Conservation (phyloP, 2,888 invertebrate species). For the Thymelicus lineola region DNA sequence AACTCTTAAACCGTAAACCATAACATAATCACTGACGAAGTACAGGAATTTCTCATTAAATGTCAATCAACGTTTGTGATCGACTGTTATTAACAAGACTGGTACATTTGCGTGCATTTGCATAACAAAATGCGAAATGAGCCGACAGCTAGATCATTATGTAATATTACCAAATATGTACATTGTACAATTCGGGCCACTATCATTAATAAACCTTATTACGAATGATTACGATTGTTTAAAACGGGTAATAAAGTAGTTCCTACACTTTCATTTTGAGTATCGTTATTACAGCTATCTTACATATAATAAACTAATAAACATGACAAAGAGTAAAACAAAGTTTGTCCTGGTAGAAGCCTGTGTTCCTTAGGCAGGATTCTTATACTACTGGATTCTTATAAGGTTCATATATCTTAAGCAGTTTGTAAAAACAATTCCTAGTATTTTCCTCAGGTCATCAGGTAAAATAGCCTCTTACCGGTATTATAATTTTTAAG, state of each 20-base stretch:
- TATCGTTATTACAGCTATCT: neutral
- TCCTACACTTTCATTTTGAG: slow-evolving; percentile 3
- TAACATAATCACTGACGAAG: neutral
- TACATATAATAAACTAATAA: neutral
- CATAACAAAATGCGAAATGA: neutral
- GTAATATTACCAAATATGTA: slow-evolving; percentile 1
- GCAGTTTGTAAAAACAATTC: no score
- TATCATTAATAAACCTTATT: slow-evolving; percentile 1
- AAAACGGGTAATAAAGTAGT: neutral
- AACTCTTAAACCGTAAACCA: no score
- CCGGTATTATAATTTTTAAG: no score
- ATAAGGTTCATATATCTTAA: no score
- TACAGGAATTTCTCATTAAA: neutral
- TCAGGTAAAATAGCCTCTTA: no score
- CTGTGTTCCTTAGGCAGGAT: no score
- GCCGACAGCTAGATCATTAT: neutral
- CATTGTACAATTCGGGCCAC: slow-evolving; percentile 7
- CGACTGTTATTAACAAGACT: neutral
- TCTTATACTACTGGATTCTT: no score
- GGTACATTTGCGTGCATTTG: neutral
- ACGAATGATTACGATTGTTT: slow-evolving; percentile 5
- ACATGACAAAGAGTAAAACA: no score
- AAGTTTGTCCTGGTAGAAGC: no score
- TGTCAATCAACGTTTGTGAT: neutral
- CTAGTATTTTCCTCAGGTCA: no score